These are phyloP conservation scores for Aplysina aerophoba DNA, from an alignment of 37 sponge, comb jelly and placozoan genomes.

Conservation along the genomic window DNA sequence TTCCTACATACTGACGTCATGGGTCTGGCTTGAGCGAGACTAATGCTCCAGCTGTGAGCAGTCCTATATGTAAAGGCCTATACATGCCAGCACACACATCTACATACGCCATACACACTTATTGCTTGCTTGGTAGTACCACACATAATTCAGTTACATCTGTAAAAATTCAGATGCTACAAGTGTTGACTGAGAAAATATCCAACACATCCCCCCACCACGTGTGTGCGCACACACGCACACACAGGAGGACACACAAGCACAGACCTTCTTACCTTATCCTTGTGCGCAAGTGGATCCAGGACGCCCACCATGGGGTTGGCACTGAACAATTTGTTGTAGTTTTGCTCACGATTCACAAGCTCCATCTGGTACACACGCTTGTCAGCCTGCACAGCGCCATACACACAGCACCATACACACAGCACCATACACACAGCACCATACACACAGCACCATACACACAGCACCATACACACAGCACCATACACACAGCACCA, in stretches of 20 bases:
- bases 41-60: no score
- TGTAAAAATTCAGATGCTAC: no score
- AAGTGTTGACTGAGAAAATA: no score
- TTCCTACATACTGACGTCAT: no score
- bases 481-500: no score
- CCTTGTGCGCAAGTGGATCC: conserved; percentile 57
- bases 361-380: conserved; percentile 87
- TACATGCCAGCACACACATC: no score
- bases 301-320: conserved; percentile 82
- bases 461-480: not conserved
- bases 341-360: conserved; percentile 94
- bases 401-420: not conserved
- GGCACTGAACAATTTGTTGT: conserved; percentile 90
- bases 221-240: not conserved
- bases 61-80: no score
- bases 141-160: no score
- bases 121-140: no score
- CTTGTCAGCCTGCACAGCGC: conserved; percentile 75
- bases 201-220: no score
- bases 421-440: not conserved
- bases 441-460: not conserved
- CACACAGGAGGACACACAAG: not conserved
- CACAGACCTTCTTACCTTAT: not conserved
- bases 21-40: no score
- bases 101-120: no score